Evolutionary conservation across 1,140 invertebrate species (phyloP).

Genomic region (Drosophila carrolli): DNA sequence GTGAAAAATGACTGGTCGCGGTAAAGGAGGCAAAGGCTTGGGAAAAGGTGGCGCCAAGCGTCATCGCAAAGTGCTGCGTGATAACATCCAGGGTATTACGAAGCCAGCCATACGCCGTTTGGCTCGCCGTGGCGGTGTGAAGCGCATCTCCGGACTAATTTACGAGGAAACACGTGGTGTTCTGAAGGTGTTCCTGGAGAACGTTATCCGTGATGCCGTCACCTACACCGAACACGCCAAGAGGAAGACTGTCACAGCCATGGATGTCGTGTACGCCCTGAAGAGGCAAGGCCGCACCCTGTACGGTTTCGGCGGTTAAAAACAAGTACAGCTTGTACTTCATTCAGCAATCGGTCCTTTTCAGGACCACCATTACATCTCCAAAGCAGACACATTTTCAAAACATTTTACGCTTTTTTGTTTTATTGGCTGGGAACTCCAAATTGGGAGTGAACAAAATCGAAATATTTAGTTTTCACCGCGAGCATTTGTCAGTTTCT

Average conservation of each 20-base stretch:
- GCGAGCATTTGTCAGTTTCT: no score
- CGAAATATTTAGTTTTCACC: no score
- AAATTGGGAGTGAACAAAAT: no score
- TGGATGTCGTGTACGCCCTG: neutral
- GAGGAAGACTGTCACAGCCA: neutral
- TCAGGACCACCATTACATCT: no score
- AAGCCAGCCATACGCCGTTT: conserved; percentile 86
- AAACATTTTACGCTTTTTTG: no score
- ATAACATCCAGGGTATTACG: conserved; percentile 91
- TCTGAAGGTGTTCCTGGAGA: conserved; percentile 9
- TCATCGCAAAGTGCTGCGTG: conserved; percentile 88
- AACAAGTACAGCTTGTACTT: neutral
- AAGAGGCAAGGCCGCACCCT: neutral
- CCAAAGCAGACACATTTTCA: no score
- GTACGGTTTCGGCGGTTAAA: neutral
- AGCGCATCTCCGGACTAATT: conserved; percentile 91
- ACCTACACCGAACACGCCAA: conserved; percentile 5
- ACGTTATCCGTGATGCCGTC: conserved; percentile 11
- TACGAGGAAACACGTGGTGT: conserved; percentile 90
- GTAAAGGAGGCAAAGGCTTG: conserved; percentile 89
- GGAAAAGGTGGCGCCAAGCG: conserved; percentile 90
- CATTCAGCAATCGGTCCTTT: neutral
- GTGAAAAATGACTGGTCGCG: conserved; percentile 87
- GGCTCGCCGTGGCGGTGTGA: conserved; percentile 91
- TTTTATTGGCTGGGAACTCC: no score